These are phyloP conservation scores for Oophaga pumilio DNA, from an alignment of 2,113 vertebrate genomes.

Conservation along the genomic window DNA sequence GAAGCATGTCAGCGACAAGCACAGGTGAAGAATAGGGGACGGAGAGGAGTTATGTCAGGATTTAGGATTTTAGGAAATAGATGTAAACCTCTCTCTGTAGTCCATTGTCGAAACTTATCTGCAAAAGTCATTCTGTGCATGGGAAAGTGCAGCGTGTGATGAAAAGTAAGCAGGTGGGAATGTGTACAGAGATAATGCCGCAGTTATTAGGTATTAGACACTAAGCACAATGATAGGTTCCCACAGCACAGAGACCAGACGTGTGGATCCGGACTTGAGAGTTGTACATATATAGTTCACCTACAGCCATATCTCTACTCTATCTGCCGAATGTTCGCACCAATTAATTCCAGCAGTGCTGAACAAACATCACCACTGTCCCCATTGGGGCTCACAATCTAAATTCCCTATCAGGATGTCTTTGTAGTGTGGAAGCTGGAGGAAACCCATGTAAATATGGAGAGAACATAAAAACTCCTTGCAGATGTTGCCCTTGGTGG, in stretches of 20 bases:
- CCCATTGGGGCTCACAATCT: no score
- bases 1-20: not conserved
- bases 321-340: not conserved
- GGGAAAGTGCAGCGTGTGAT: not conserved
- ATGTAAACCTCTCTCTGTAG: not conserved
- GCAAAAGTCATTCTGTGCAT: not conserved
- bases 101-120: conserved; percentile 2
- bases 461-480: no score
- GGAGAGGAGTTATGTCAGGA: not conserved
- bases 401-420: no score
- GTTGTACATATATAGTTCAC: not conserved
- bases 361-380: no score
- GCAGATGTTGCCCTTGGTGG: no score
- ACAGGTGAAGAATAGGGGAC: not conserved
- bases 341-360: no score
- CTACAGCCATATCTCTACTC: not conserved
- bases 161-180: conserved; percentile 20
- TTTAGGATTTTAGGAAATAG: not conserved
- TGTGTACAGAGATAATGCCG: conserved; percentile 1
- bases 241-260: not conserved
- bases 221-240: not conserved
- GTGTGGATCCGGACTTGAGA: not conserved
- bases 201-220: conserved; percentile 3
- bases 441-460: no score
- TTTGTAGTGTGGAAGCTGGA: no score